phyloP scores from a whole-genome alignment of 1,140 invertebrate species.

The Drosophila lowei region DNA sequence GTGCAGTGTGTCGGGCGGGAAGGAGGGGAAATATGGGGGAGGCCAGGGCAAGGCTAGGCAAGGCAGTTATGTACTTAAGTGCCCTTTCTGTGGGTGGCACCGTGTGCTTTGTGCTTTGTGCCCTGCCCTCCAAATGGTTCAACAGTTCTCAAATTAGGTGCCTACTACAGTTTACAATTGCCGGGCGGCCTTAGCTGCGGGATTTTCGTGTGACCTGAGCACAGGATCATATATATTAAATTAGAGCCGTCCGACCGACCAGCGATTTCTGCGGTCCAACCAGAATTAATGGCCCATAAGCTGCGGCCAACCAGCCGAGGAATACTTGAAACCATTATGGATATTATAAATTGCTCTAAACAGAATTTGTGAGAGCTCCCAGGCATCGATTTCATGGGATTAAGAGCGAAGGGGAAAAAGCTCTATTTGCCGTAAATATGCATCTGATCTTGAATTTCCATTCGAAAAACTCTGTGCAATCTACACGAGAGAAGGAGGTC shows the following conservation, averaged over 20 bases:
- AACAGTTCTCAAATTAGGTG: constrained; percentile 80
- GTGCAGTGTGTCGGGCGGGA: constrained; percentile 7
- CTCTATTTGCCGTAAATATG: too few relatives aligned
- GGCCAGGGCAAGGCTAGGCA: not conserved
- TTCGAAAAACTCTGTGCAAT: constrained; percentile 14
- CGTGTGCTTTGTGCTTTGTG: constrained; percentile 44
- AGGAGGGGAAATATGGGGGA: not conserved
- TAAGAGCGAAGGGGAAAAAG: too few relatives aligned
- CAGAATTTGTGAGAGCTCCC: not conserved
- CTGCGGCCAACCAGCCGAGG: not conserved
- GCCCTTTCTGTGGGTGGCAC: constrained; percentile 23
- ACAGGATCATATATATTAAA: constrained; percentile 70
- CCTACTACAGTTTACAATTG: constrained; percentile 69
- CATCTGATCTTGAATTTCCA: constrained; percentile 36
- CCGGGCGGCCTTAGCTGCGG: constrained; percentile 55
- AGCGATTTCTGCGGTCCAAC: constrained; percentile 8
- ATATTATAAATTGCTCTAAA: constrained; percentile 8
- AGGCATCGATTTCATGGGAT: too few relatives aligned
- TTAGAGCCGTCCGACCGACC: constrained; percentile 27
- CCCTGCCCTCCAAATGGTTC: constrained; percentile 61
- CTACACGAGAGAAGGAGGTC: constrained; percentile 28
- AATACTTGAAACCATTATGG: constrained; percentile 35
- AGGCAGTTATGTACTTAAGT: constrained; percentile 57
- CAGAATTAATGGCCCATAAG: constrained; percentile 23
- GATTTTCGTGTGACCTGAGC: constrained; percentile 57